Evolutionary conservation across 2,113 vertebrate genomes (phyloP).

Genomic region (Rhinichthys klamathensis): DNA sequence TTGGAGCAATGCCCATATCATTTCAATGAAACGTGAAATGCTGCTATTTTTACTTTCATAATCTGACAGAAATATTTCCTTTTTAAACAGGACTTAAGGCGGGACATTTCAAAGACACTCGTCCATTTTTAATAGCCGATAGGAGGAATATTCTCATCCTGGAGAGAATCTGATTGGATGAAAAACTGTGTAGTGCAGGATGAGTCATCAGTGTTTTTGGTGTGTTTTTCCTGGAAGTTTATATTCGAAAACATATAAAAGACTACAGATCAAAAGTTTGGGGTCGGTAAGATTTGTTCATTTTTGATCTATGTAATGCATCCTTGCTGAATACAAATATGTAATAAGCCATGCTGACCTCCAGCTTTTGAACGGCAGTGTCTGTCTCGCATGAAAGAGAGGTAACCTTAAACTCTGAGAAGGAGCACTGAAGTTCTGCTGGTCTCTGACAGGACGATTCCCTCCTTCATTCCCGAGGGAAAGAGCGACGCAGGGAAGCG

Average conservation of each 20-base stretch:
- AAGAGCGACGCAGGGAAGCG: neutral
- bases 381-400: neutral
- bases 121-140: neutral
- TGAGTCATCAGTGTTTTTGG: neutral
- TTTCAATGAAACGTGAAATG: neutral
- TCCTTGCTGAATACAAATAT: too few species aligned
- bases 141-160: neutral
- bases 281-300: too few species aligned
- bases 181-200: neutral
- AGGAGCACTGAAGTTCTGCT: neutral
- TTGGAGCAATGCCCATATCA: neutral
- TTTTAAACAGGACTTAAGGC: neutral
- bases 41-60: neutral
- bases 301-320: too few species aligned
- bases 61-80: neutral
- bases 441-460: conserved; percentile 1
- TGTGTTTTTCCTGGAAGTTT: neutral
- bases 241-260: neutral
- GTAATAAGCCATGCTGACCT: neutral
- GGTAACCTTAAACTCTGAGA: neutral
- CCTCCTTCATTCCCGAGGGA: neutral
- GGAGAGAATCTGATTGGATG: neutral
- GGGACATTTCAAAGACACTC: neutral
- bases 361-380: neutral
- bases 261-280: too few species aligned